A percentile compares a stretch with the other conserved stretches of the same genome.
phyloP scores from a whole-genome alignment of 2,797 vertebrate species.

The Falco cherrug region DNA sequence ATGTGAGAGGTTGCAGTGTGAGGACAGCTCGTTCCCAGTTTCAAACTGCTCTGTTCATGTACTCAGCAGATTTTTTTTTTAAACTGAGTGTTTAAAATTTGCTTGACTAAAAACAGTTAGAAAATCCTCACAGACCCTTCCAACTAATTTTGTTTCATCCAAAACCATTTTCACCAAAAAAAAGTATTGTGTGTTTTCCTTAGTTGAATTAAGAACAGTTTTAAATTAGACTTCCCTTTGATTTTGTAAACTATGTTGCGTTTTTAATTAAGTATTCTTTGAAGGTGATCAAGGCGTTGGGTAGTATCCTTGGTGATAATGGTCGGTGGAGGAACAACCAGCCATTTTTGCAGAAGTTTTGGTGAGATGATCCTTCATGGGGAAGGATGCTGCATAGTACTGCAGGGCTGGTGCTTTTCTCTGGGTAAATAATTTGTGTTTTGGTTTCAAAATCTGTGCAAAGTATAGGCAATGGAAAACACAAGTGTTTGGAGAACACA shows the following conservation, averaged over 20 bases:
- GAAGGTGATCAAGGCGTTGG: neutral
- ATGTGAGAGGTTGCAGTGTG: neutral
- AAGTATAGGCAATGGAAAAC: neutral
- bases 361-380: neutral
- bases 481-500: neutral
- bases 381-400: neutral
- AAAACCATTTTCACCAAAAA: neutral
- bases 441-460: neutral
- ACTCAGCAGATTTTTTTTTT: neutral
- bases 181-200: neutral
- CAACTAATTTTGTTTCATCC: neutral
- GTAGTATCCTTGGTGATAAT: neutral
- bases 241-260: neutral
- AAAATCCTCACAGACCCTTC: neutral
- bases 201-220: neutral
- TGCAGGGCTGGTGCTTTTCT: neutral
- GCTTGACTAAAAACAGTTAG: conserved; percentile 26
- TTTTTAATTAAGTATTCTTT: conserved; percentile 32
- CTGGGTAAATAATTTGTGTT: neutral
- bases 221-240: neutral
- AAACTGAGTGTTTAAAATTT: conserved; percentile 13
- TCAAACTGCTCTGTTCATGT: conserved; percentile 11
- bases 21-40: conserved; percentile 29
- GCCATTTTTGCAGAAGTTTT: neutral
- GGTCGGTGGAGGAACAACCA: neutral